phyloP scores from a whole-genome alignment of 2,113 vertebrate genomes.

The Lagopus leucura region DNA sequence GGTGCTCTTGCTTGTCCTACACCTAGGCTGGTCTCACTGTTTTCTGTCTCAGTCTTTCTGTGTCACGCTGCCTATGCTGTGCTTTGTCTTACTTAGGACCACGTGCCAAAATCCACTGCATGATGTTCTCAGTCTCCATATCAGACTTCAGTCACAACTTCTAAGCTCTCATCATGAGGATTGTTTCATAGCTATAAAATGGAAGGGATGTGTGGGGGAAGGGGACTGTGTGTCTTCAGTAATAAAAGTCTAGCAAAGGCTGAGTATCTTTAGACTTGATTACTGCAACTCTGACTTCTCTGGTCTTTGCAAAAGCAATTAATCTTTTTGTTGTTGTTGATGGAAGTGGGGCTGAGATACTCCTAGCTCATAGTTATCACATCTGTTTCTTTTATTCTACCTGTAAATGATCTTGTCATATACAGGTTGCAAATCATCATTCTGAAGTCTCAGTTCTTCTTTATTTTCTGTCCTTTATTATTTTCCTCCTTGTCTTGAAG shows the following conservation, averaged over 20 bases:
- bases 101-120: neutral
- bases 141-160: neutral
- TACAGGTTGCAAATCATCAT: neutral
- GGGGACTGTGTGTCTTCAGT: neutral
- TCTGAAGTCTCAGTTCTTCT: neutral
- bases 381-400: neutral
- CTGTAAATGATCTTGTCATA: neutral
- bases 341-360: neutral
- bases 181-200: neutral
- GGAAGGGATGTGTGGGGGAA: neutral
- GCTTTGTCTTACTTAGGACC: neutral
- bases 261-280: neutral
- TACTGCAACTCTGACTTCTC: neutral
- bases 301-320: neutral
- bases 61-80: neutral
- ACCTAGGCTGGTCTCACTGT: neutral
- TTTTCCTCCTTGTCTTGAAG: neutral
- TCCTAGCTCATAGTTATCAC: neutral
- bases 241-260: neutral
- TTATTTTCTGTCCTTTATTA: neutral
- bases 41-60: neutral
- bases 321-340: fast-evolving
- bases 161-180: neutral
- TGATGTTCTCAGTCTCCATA: neutral
- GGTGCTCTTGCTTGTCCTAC: neutral